Percentiles rank a stretch among this genome's conserved stretches.
Evolutionary conservation across 2,888 invertebrate species (phyloP).

Genomic region (Mylabris sibirica): DNA sequence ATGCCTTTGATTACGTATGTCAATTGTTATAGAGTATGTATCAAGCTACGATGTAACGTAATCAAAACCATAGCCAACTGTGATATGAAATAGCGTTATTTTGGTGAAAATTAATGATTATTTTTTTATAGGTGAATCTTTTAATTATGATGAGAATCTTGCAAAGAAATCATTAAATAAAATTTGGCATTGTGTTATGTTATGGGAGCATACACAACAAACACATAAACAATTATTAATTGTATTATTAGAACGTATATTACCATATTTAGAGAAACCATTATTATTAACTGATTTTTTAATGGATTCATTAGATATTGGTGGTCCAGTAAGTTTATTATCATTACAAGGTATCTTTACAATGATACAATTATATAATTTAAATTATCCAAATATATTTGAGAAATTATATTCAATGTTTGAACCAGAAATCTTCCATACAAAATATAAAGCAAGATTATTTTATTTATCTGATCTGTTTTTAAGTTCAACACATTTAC

Average conservation of each 20-base stretch:
- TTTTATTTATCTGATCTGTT: slow-evolving; percentile 91
- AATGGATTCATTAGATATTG: slow-evolving; percentile 86
- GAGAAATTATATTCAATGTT: slow-evolving; percentile 94
- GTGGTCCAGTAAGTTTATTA: slow-evolving; percentile 86
- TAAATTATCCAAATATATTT: slow-evolving; percentile 96
- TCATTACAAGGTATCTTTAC: slow-evolving; percentile 92
- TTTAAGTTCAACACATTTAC: slow-evolving; percentile 92
- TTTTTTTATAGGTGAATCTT: slow-evolving; percentile 52
- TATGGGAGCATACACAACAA: slow-evolving; percentile 73
- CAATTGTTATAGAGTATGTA: too few species aligned
- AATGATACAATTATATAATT: slow-evolving; percentile 88
- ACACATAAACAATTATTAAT: slow-evolving; percentile 82
- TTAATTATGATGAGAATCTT: slow-evolving; percentile 67
- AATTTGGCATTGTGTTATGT: slow-evolving; percentile 80
- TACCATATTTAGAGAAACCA: slow-evolving; percentile 82
- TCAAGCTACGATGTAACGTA: too few species aligned
- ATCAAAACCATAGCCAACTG: too few species aligned
- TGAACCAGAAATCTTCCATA: slow-evolving; percentile 89
- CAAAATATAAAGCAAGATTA: slow-evolving; percentile 86
- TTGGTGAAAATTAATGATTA: slow-evolving; percentile 27
- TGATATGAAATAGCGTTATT: slow-evolving; percentile 39
- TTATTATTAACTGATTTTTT: slow-evolving; percentile 89
- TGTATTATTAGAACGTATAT: slow-evolving; percentile 80
- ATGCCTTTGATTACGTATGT: too few species aligned
- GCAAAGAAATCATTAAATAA: slow-evolving; percentile 71